Conservation (phyloP, 2,888 invertebrate species). For the Thecocarcelia acutangulata region DNA sequence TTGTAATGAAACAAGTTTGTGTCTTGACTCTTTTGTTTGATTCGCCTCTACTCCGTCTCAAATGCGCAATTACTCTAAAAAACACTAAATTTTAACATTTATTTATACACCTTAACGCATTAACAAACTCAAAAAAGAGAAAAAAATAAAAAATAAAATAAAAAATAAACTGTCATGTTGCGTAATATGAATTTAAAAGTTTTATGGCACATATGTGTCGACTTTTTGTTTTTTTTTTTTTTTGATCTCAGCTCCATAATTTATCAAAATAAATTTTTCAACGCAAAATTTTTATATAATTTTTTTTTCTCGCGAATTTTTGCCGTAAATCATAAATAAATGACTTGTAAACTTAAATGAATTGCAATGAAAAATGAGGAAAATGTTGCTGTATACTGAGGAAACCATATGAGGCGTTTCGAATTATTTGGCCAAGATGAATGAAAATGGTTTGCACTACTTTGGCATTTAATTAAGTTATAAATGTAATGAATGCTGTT, state of each 20-base stretch:
- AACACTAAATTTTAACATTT: conserved; percentile 32
- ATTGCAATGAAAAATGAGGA: conserved; percentile 36
- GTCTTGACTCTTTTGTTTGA: conserved; percentile 44
- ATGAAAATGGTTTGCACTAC: conserved; percentile 30
- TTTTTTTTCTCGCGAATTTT: neutral
- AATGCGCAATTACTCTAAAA: conserved; percentile 50
- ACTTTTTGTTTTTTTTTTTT: no score
- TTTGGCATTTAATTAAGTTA: conserved; percentile 41
- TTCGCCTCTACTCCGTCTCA: neutral
- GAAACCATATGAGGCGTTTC: conserved; percentile 1
- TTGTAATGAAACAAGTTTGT: conserved; percentile 48
- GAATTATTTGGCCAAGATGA: conserved; percentile 24
- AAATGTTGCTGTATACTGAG: conserved; percentile 21
- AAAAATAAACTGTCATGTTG: conserved; percentile 28
- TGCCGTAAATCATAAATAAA: conserved; percentile 46
- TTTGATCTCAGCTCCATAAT: conserved; percentile 29
- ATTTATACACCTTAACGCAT: conserved; percentile 38
- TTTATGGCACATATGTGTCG: conserved; percentile 21
- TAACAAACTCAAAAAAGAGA: conserved; percentile 2
- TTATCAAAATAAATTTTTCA: conserved; percentile 50
- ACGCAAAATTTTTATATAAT: conserved; percentile 9
- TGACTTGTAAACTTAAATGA: conserved; percentile 8
- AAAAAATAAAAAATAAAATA: neutral
- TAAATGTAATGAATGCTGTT: conserved; percentile 13
- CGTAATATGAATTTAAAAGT: conserved; percentile 28